Percentiles rank a stretch among this genome's conserved stretches.
Evolutionary conservation across 1,140 invertebrate genomes (phyloP).

Genomic region (Heliconius hewitsoni): DNA sequence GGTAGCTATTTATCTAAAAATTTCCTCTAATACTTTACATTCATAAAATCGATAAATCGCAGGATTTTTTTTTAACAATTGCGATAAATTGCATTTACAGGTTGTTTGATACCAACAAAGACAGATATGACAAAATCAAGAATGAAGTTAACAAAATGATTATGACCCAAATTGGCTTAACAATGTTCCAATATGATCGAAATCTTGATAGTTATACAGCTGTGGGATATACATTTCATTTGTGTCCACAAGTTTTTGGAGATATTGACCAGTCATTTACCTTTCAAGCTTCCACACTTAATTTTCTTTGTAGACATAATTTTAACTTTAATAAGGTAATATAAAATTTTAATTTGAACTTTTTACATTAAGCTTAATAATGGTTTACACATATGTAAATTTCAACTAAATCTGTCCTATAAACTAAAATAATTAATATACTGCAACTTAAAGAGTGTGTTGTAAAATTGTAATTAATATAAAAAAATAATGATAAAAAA

Average conservation of each 20-base stretch:
- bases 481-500: too few species aligned
- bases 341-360: neutral
- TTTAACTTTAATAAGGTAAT: conserved; percentile 90
- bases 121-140: conserved; percentile 84
- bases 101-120: conserved; percentile 85
- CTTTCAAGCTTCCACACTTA: conserved; percentile 84
- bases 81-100: conserved; percentile 75
- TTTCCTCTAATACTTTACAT: neutral
- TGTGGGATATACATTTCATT: conserved; percentile 85
- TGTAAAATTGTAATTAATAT: too few species aligned
- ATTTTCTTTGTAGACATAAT: conserved; percentile 84
- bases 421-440: too few species aligned
- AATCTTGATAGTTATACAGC: conserved; percentile 82
- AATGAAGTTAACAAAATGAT: conserved; percentile 82
- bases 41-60: neutral
- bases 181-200: conserved; percentile 82
- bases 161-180: conserved; percentile 85
- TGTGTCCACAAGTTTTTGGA: conserved; percentile 84
- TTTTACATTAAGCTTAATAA: too few species aligned
- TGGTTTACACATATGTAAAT: too few species aligned
- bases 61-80: neutral
- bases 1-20: conserved; percentile 52
- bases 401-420: too few species aligned
- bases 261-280: conserved; percentile 82
- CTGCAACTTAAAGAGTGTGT: too few species aligned